Evolutionary conservation across 1,140 invertebrate species (phyloP).

Genomic region (Carposina sasakii): DNA sequence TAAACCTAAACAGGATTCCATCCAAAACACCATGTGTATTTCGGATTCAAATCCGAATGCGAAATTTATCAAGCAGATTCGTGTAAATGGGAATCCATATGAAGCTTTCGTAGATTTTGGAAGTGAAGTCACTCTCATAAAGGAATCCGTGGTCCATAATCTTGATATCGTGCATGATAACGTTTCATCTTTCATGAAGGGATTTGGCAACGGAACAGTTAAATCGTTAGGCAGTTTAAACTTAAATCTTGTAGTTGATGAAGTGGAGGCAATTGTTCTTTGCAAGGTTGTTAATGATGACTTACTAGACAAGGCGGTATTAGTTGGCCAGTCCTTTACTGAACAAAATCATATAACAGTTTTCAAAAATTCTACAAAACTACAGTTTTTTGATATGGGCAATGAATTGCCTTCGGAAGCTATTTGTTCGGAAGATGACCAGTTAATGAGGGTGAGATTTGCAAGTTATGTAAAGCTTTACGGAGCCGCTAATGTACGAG

Average conservation of each 20-base stretch:
- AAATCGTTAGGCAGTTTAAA: neutral
- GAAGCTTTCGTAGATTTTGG: neutral
- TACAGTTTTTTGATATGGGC: no score
- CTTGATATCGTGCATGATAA: neutral
- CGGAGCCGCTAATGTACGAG: neutral
- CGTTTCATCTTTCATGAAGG: neutral
- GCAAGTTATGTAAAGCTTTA: neutral
- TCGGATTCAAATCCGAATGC: neutral
- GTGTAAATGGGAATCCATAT: neutral
- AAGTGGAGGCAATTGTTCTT: neutral
- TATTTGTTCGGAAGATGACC: no score
- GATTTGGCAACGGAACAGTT: neutral
- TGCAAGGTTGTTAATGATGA: conserved; percentile 1
- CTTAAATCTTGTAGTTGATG: neutral
- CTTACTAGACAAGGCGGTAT: neutral
- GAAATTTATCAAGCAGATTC: neutral
- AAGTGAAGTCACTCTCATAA: neutral
- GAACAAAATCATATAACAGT: conserved; percentile 1
- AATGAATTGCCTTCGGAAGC: no score
- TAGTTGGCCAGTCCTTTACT: neutral
- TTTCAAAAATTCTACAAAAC: neutral
- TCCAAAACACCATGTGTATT: neutral
- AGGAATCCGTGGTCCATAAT: neutral
- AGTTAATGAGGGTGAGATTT: neutral
- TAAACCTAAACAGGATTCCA: neutral